These are phyloP conservation scores for Callorhinus ursinus DNA, from an alignment of 2,113 vertebrate genomes.

Conservation along the genomic window DNA sequence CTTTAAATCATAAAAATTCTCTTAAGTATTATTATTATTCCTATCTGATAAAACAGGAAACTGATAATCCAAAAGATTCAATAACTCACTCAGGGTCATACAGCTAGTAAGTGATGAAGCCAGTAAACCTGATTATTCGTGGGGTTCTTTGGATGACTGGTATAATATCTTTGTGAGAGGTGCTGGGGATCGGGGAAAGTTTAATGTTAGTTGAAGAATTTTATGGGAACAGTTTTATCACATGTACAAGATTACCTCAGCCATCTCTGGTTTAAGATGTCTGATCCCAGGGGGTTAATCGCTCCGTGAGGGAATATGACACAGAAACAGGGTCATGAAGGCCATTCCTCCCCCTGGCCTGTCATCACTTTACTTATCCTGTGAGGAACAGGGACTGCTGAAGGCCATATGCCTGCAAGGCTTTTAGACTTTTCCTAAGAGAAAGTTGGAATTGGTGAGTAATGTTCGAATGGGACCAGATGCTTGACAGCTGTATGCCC, in stretches of 20 bases:
- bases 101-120: neutral
- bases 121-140: neutral
- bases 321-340: neutral
- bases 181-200: neutral
- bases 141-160: neutral
- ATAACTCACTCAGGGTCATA: neutral
- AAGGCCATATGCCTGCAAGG: neutral
- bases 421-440: constrained; percentile 31
- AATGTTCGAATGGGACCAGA: neutral
- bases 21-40: neutral
- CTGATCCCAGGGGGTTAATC: neutral
- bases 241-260: neutral
- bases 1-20: neutral
- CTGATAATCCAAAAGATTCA: neutral
- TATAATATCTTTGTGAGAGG: neutral
- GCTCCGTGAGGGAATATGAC: neutral
- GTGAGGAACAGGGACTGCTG: neutral
- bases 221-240: neutral
- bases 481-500: neutral
- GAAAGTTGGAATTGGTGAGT: neutral
- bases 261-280: neutral
- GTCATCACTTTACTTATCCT: neutral
- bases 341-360: neutral
- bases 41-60: neutral
- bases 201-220: neutral